phyloP scores from a whole-genome alignment of 2,113 vertebrate species.

The Sorex araneus region DNA sequence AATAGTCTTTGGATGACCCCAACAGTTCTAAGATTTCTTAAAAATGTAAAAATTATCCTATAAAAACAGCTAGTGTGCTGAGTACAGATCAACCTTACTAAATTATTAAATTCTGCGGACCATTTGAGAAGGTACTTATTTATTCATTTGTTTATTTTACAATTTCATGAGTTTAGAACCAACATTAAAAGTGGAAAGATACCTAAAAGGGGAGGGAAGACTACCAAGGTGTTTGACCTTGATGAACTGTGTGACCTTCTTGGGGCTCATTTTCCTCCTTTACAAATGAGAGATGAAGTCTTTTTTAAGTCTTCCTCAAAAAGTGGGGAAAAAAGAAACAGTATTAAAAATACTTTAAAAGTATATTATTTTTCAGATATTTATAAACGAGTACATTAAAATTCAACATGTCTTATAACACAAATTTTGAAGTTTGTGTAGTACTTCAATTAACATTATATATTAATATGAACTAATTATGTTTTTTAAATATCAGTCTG shows the following conservation, averaged over 20 bases:
- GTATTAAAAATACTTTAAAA: not conserved
- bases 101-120: not conserved
- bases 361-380: slow-evolving; percentile 26
- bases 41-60: no score
- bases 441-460: not conserved
- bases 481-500: slow-evolving; percentile 72
- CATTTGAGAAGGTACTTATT: not conserved
- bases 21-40: not conserved
- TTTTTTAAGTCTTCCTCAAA: not conserved
- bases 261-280: not conserved
- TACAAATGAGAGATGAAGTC: not conserved
- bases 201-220: not conserved
- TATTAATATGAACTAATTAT: slow-evolving; percentile 21
- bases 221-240: not conserved
- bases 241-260: not conserved
- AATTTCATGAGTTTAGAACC: not conserved
- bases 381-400: slow-evolving; percentile 15
- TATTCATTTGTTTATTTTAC: slow-evolving; percentile 24
- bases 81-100: not conserved
- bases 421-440: not conserved
- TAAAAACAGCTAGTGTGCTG: not conserved
- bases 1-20: not conserved
- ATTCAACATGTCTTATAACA: not conserved
- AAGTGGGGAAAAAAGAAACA: not conserved
- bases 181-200: not conserved